Conservation (phyloP, 2,113 vertebrate species). For the Sakesphorus luctuosus region DNA sequence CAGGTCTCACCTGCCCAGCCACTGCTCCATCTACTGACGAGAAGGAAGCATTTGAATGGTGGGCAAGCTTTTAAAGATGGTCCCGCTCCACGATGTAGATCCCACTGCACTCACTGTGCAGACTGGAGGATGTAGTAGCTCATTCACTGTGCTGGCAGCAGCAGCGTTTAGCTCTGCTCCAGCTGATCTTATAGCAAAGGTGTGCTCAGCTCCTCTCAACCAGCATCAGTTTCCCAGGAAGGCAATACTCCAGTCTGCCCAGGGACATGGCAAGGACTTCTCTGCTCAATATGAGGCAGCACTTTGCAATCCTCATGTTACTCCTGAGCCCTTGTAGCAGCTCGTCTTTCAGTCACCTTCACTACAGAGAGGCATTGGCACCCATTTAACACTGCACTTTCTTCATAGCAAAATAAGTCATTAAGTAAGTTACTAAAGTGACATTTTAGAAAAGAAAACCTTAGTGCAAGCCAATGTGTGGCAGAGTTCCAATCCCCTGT, state of each 20-base stretch:
- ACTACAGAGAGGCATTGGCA: not conserved
- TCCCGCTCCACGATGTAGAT: fast-evolving
- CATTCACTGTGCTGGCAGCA: not conserved
- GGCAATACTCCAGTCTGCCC: not conserved
- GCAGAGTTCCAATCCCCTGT: not conserved
- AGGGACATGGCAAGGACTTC: not conserved
- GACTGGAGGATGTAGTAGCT: not conserved
- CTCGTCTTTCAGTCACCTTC: not conserved
- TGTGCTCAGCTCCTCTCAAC: not conserved
- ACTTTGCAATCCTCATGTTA: fast-evolving
- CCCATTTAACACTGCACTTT: not conserved
- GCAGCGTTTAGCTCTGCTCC: fast-evolving
- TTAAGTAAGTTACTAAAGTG: not conserved
- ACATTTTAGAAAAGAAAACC: not conserved
- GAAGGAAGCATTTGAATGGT: not conserved
- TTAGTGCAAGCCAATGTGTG: not conserved
- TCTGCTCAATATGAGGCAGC: fast-evolving
- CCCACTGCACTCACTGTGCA: fast-evolving
- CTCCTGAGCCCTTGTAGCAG: not conserved
- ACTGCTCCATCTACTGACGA: not conserved
- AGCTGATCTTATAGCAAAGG: not conserved
- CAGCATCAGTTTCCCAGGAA: not conserved
- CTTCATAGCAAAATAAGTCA: not conserved
- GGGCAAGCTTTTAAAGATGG: not conserved
- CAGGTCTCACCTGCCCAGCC: not conserved